phyloP scores from a whole-genome alignment of 2,888 invertebrate species.

The Glyphotaelius pellucidus region DNA sequence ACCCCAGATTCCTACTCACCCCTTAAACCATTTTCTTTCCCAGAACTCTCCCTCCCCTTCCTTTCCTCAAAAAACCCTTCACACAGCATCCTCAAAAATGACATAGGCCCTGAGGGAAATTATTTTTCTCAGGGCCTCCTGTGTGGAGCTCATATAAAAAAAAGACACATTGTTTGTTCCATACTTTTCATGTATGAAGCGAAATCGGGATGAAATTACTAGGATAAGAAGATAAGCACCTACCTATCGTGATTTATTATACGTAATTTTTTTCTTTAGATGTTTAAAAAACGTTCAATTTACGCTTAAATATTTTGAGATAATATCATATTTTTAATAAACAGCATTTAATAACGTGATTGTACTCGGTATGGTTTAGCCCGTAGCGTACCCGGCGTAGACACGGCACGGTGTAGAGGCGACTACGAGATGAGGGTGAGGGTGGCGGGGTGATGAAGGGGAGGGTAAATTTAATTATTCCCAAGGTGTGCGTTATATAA shows the following conservation, averaged over 20 bases:
- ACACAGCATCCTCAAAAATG: too few relatives aligned
- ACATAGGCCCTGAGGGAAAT: too few relatives aligned
- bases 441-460: constrained; percentile 64
- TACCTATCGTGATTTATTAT: not conserved
- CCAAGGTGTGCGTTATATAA: constrained; percentile 65
- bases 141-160: too few relatives aligned
- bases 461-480: constrained; percentile 65
- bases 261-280: not conserved
- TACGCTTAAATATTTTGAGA: not conserved
- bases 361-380: not conserved
- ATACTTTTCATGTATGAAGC: too few relatives aligned
- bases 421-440: constrained; percentile 44
- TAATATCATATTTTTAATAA: constrained; percentile 3
- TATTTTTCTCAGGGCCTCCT: too few relatives aligned
- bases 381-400: not conserved
- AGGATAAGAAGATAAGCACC: not conserved
- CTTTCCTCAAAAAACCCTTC: too few relatives aligned
- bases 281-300: not conserved
- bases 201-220: too few relatives aligned
- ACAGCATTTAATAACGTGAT: constrained; percentile 36
- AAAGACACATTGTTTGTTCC: too few relatives aligned
- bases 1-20: too few relatives aligned
- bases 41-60: too few relatives aligned
- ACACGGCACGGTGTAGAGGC: constrained; percentile 1
- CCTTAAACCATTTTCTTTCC: too few relatives aligned